Conservation (phyloP, 2,888 invertebrate species). For the Apocheima hispidaria region DNA sequence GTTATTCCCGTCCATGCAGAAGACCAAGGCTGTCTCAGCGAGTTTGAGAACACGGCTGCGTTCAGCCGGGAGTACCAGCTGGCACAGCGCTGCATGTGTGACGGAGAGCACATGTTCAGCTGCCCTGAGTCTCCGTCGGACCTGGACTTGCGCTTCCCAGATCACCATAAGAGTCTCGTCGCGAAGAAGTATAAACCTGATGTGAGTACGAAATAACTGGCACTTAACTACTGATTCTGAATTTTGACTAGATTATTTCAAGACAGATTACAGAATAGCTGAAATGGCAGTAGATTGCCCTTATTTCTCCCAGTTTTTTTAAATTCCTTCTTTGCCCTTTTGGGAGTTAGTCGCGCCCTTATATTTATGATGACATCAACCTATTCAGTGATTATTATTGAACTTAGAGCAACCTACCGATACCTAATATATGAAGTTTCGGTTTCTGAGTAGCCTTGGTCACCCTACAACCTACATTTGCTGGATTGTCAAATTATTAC, state of each 20-base stretch:
- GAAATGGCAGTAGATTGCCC: too few relatives aligned
- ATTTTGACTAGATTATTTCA: not conserved
- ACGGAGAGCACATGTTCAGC: conserved; percentile 98
- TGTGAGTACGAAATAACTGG: conserved; percentile 61
- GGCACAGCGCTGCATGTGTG: conserved; percentile 98
- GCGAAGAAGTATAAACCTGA: conserved; percentile 91
- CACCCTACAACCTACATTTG: too few relatives aligned
- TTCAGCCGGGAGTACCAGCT: conserved; percentile 97
- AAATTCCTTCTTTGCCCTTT: too few relatives aligned
- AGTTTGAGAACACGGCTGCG: conserved; percentile 97
- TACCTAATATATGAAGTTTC: too few relatives aligned
- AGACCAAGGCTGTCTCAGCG: conserved; percentile 94
- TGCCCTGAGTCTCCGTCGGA: conserved; percentile 87
- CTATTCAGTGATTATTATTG: too few relatives aligned
- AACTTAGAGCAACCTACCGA: too few relatives aligned
- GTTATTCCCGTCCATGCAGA: conserved; percentile 71
- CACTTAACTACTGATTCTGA: too few relatives aligned
- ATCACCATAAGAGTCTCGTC: conserved; percentile 89
- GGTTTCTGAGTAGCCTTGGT: too few relatives aligned
- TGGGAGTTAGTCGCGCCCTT: too few relatives aligned
- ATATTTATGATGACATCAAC: too few relatives aligned
- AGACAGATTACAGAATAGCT: not conserved
- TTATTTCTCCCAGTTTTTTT: too few relatives aligned
- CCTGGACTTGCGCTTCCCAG: conserved; percentile 88
- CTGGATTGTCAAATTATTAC: too few relatives aligned